Evolutionary conservation across 1,140 invertebrate genomes (phyloP).

Genomic region (Helicoverpa armigera): DNA sequence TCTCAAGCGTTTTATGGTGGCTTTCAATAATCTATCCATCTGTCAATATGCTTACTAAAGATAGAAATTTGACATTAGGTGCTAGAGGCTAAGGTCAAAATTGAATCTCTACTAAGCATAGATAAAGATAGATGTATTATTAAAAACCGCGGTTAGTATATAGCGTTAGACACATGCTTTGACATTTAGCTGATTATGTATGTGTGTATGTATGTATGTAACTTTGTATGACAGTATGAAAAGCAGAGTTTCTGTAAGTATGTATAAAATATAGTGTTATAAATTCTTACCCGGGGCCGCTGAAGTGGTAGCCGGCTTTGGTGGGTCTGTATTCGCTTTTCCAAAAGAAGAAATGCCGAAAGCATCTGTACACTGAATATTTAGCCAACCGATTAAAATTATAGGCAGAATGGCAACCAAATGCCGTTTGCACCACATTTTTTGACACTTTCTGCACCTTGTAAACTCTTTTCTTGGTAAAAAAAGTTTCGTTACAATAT

Average conservation of each 20-base stretch:
- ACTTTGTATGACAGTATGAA: constrained; percentile 46
- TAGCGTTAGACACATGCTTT: no score
- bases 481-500: constrained; percentile 20
- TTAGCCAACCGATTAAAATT: constrained; percentile 60
- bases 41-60: no score
- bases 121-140: no score
- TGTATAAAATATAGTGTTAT: constrained; percentile 19
- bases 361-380: constrained; percentile 58
- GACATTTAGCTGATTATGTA: neutral
- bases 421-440: constrained; percentile 55
- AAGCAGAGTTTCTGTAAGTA: neutral
- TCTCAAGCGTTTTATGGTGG: no score
- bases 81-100: no score
- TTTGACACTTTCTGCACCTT: constrained; percentile 28
- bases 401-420: constrained; percentile 47
- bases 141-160: no score
- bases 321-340: constrained; percentile 77
- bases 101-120: no score
- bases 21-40: no score
- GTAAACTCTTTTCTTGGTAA: neutral
- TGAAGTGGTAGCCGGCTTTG: constrained; percentile 73
- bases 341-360: constrained; percentile 81
- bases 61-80: no score
- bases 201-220: constrained; percentile 47
- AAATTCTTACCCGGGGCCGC: constrained; percentile 77